Evolutionary conservation across 2,797 vertebrate species (phyloP).

Genomic region (Ctenosaura bakeri): DNA sequence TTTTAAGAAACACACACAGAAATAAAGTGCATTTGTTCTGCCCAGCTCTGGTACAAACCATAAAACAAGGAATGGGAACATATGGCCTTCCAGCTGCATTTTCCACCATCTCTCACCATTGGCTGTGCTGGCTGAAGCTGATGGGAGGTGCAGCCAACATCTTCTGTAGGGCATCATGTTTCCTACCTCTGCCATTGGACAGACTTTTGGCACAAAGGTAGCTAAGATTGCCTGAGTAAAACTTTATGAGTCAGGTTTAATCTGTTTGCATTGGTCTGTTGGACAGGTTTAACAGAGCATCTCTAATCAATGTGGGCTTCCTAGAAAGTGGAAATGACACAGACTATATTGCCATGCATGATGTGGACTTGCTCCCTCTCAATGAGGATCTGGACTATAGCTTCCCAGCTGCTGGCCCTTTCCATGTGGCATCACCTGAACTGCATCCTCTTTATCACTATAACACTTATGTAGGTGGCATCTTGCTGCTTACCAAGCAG

Average conservation of each 20-base stretch:
- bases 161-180: not conserved
- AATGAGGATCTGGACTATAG: slow-evolving; percentile 94
- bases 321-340: slow-evolving; percentile 94
- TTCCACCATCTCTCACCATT: too few relatives aligned
- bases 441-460: slow-evolving; percentile 98
- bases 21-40: not conserved
- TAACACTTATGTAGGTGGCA: slow-evolving; percentile 96
- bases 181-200: too few relatives aligned
- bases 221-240: fast-evolving
- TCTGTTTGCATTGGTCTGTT: fast-evolving
- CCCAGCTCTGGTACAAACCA: not conserved
- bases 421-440: slow-evolving; percentile 95
- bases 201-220: too few relatives aligned
- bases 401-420: slow-evolving; percentile 92
- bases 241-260: not conserved
- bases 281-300: slow-evolving; percentile 93
- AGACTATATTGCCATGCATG: slow-evolving; percentile 98
- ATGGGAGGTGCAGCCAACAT: not conserved
- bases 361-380: slow-evolving; percentile 94
- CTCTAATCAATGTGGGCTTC: slow-evolving; percentile 95
- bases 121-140: too few relatives aligned
- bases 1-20: not conserved
- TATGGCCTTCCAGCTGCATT: too few relatives aligned
- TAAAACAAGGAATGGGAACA: not conserved
- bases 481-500: slow-evolving; percentile 94